Conservation (phyloP, 1,140 invertebrate genomes). For the Chrysomallon squamiferum region DNA sequence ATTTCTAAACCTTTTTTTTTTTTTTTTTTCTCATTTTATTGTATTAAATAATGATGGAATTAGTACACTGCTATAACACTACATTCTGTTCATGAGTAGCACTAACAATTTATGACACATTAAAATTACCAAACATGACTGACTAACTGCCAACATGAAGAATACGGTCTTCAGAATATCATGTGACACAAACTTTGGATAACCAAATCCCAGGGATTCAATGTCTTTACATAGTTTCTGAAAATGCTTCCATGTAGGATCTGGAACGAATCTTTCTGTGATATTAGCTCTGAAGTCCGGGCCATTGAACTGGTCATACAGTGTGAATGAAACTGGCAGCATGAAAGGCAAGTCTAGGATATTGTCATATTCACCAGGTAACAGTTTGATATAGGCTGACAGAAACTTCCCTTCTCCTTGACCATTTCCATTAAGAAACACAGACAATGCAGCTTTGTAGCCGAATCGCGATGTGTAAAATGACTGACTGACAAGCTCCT, state of each 20-base stretch:
- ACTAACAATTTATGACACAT: too few relatives aligned
- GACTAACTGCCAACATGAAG: too few relatives aligned
- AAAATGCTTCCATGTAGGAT: conserved; percentile 95
- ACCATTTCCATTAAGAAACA: conserved; percentile 94
- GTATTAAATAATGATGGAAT: too few relatives aligned
- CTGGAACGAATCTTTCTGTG: conserved; percentile 91
- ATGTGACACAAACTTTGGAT: conserved; percentile 91
- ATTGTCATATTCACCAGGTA: conserved; percentile 94
- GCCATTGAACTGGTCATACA: conserved; percentile 87
- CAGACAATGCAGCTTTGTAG: conserved; percentile 90
- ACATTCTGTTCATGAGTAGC: too few relatives aligned
- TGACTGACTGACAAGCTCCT: conserved; percentile 87
- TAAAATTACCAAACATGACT: too few relatives aligned
- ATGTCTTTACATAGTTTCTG: conserved; percentile 88
- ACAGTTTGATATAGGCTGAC: conserved; percentile 92
- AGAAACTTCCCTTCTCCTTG: conserved; percentile 90
- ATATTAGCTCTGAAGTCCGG: conserved; percentile 78
- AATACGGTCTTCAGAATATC: conserved; percentile 87
- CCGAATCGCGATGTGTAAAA: conserved; percentile 96
- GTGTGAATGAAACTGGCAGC: conserved; percentile 90
- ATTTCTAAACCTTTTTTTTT: too few relatives aligned
- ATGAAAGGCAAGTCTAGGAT: conserved; percentile 93
- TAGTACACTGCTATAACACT: too few relatives aligned
- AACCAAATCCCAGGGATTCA: conserved; percentile 89
- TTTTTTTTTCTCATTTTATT: too few relatives aligned